Evolutionary conservation across 2,113 vertebrate species (phyloP).

Genomic region (Galeopterus variegatus): DNA sequence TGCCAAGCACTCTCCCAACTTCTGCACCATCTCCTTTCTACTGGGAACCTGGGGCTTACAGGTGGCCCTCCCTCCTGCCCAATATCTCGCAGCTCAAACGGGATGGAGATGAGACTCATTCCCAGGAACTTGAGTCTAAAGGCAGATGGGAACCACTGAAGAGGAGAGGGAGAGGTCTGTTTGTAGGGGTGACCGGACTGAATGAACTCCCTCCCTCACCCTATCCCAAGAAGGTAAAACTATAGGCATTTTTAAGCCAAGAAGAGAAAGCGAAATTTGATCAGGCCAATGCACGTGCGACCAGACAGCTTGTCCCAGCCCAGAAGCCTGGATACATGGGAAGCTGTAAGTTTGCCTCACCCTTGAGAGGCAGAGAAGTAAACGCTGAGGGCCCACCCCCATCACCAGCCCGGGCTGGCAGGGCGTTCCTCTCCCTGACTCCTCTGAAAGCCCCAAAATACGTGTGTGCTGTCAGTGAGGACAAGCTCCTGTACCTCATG

Average conservation of each 20-base stretch:
- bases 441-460: too few relatives aligned
- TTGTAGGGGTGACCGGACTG: too few relatives aligned
- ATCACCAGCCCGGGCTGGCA: fast-evolving
- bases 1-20: background rate
- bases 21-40: background rate
- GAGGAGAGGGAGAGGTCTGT: background rate
- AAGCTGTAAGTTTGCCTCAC: background rate
- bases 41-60: background rate
- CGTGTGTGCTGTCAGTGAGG: background rate
- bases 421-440: background rate
- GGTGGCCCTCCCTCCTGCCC: too few relatives aligned
- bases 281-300: background rate
- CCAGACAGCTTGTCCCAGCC: background rate
- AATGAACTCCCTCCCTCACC: background rate
- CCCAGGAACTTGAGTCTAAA: background rate
- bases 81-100: fast-evolving
- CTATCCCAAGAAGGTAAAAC: background rate
- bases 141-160: fast-evolving
- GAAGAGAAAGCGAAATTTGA: background rate
- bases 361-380: background rate
- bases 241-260: background rate
- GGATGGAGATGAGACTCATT: background rate
- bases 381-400: fast-evolving
- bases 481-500: fast-evolving
- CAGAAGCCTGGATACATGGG: background rate